Conservation (phyloP, 2,797 vertebrate genomes). For the Numenius phaeopus region DNA sequence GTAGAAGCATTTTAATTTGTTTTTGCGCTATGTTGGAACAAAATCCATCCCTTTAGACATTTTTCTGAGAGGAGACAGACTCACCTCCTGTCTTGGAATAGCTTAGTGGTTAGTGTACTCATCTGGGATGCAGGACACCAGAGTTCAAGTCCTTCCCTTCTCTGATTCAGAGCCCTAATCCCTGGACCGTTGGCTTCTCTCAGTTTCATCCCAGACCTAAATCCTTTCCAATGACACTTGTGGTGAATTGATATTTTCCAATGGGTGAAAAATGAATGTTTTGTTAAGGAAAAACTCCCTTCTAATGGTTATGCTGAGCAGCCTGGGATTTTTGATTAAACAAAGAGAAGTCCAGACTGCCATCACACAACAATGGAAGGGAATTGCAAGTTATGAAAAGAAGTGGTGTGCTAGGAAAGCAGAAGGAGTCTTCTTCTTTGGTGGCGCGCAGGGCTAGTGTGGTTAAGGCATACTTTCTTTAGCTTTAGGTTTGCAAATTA, state of each 20-base stretch:
- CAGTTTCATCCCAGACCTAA: background rate
- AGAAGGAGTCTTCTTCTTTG: background rate
- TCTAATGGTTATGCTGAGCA: background rate
- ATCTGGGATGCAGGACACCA: conserved; percentile 12
- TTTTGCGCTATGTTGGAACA: background rate
- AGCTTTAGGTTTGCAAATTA: background rate
- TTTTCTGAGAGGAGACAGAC: conserved; percentile 33
- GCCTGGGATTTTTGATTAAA: background rate
- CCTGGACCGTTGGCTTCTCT: background rate
- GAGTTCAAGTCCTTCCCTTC: conserved; percentile 33
- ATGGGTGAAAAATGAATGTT: background rate
- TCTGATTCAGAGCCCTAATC: conserved; percentile 48
- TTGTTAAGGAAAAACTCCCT: background rate
- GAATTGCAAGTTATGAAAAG: background rate
- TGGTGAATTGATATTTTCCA: conserved; percentile 35
- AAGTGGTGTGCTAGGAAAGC: background rate
- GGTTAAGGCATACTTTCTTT: background rate
- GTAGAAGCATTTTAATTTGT: background rate
- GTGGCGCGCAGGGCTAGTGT: background rate
- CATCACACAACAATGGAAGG: background rate
- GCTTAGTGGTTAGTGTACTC: conserved; percentile 24
- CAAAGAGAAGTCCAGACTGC: background rate
- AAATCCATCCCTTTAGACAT: conserved; percentile 23
- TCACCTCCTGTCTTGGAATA: conserved; percentile 19
- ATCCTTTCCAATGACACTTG: background rate